Percentiles rank a stretch among this genome's conserved stretches.
phyloP scores from a whole-genome alignment of 2,888 invertebrate genomes.

The Acleris cristana region DNA sequence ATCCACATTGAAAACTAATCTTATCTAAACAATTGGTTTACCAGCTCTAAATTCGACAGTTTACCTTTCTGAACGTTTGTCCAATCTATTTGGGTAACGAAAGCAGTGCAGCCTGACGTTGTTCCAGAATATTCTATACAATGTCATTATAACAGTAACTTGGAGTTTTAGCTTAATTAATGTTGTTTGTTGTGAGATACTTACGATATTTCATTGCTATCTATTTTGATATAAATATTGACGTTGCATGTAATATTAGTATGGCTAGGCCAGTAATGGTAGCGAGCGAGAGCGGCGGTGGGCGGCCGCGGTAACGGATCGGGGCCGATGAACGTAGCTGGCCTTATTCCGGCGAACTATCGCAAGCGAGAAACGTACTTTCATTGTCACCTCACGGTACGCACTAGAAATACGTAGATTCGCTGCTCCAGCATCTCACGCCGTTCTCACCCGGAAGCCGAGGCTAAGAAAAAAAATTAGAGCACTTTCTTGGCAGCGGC shows the following conservation, averaged over 20 bases:
- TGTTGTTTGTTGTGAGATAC: too few relatives aligned
- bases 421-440: slow-evolving; percentile 37
- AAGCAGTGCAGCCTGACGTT: too few relatives aligned
- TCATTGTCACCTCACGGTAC: slow-evolving; percentile 77
- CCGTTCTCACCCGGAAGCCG: slow-evolving; percentile 36
- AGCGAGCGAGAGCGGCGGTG: slow-evolving; percentile 48
- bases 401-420: slow-evolving; percentile 47
- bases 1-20: too few relatives aligned
- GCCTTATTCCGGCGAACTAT: slow-evolving; percentile 79
- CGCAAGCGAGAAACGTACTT: slow-evolving; percentile 80
- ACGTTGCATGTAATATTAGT: slow-evolving; percentile 18
- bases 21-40: too few relatives aligned
- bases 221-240: slow-evolving; percentile 21
- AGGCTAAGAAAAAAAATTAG: slow-evolving; percentile 26
- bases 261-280: slow-evolving; percentile 38
- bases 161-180: too few relatives aligned
- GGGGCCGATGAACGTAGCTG: slow-evolving; percentile 80
- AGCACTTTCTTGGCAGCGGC: slow-evolving; percentile 26
- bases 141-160: too few relatives aligned
- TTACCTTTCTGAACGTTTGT: too few relatives aligned
- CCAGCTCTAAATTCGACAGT: too few relatives aligned
- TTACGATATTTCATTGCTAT: background rate
- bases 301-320: slow-evolving; percentile 66
- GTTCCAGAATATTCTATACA: too few relatives aligned
- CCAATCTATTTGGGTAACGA: too few relatives aligned